Conservation (phyloP, 2,113 vertebrate species). For the Pygoscelis adeliae region DNA sequence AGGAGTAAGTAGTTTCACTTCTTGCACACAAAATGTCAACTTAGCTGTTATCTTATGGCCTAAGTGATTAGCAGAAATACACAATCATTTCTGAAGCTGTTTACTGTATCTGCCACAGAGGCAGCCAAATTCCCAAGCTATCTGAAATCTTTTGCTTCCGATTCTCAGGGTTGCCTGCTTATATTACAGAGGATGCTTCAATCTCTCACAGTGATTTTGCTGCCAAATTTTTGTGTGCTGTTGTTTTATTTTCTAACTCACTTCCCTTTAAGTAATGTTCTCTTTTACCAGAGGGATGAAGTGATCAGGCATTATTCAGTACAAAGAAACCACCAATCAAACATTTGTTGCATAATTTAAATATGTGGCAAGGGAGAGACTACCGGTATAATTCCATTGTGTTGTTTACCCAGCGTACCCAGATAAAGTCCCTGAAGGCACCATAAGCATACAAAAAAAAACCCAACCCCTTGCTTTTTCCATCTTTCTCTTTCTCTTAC, state of each 20-base stretch:
- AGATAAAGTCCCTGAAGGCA: constrained; percentile 37
- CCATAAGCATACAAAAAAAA: neutral
- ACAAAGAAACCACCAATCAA: constrained; percentile 48
- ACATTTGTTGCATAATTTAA: constrained; percentile 62
- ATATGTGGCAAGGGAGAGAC: constrained; percentile 3
- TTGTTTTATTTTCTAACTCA: constrained; percentile 7
- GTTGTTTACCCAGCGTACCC: constrained; percentile 12
- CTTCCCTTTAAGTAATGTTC: constrained; percentile 18
- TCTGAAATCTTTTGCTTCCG: neutral
- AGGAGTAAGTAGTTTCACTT: constrained; percentile 48
- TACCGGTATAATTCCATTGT: constrained; percentile 33
- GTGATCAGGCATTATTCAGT: constrained; percentile 24
- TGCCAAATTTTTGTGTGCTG: constrained; percentile 15
- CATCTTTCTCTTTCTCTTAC: neutral
- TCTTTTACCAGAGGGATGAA: constrained; percentile 21
- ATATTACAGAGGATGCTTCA: neutral
- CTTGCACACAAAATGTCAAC: constrained; percentile 27
- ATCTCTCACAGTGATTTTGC: neutral
- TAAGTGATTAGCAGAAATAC: constrained; percentile 53
- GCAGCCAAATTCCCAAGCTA: constrained; percentile 29
- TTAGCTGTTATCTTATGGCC: constrained; percentile 24
- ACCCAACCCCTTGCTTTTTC: neutral
- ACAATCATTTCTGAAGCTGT: constrained; percentile 55
- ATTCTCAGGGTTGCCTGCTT: constrained; percentile 3
- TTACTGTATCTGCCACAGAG: constrained; percentile 1